phyloP scores from a whole-genome alignment of 2,888 invertebrate genomes.

The Eurytoma californica region DNA sequence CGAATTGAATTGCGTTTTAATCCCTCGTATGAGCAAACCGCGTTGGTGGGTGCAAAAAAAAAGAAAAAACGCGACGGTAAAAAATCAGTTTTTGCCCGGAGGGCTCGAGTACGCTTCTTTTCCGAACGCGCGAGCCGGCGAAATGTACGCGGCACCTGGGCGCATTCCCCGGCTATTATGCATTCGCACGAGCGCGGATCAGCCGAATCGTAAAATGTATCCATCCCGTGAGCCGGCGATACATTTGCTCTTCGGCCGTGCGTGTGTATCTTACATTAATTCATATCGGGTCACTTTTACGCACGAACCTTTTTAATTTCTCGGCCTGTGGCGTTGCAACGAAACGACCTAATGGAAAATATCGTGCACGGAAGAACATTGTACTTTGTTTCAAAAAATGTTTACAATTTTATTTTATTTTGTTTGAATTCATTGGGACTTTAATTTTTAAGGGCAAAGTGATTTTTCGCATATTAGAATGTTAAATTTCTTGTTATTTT shows the following conservation, averaged over 20 bases:
- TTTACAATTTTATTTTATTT: no score
- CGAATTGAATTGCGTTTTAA: conserved; percentile 50
- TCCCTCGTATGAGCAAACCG: neutral
- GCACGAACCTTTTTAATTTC: no score
- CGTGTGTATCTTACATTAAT: conserved; percentile 13
- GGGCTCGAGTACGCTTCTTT: conserved; percentile 14
- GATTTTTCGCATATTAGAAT: no score
- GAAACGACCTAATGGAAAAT: no score
- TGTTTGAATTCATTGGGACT: no score
- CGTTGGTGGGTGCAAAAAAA: neutral
- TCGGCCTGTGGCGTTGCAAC: no score
- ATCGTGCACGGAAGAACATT: no score
- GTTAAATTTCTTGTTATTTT: no score
- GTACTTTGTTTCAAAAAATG: no score
- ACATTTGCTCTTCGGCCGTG: neutral
- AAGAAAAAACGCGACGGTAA: neutral
- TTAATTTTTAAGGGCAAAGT: no score
- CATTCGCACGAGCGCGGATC: conserved; percentile 36
- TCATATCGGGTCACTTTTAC: conserved; percentile 18
- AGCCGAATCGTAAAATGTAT: conserved; percentile 27
- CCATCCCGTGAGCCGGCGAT: neutral
- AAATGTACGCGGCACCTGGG: conserved; percentile 6
- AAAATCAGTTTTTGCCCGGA: conserved; percentile 45
- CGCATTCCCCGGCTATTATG: conserved; percentile 45
- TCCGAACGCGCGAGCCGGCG: neutral